These are phyloP conservation scores for Proteles cristata DNA, from an alignment of 2,113 vertebrate species.

Conservation along the genomic window DNA sequence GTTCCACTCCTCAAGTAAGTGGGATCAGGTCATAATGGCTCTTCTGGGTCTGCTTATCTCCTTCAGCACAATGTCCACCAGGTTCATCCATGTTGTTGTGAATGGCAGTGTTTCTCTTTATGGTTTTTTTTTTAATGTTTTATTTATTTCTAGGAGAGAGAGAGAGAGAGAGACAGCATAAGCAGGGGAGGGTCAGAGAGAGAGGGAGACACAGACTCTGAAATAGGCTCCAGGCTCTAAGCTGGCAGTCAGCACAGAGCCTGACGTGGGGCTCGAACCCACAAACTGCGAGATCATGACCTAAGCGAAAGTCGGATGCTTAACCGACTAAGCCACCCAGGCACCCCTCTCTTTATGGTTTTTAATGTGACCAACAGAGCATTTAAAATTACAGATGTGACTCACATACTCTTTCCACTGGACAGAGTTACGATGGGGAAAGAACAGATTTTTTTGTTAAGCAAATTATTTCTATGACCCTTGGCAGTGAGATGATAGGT, in stretches of 20 bases:
- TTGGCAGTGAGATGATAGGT: neutral
- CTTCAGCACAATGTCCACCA: neutral
- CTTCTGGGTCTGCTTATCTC: neutral
- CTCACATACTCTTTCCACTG: neutral
- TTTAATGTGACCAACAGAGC: neutral
- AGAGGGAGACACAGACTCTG: too few relatives aligned
- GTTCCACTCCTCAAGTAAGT: neutral
- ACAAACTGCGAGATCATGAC: too few relatives aligned
- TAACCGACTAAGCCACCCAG: too few relatives aligned
- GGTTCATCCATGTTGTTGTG: neutral
- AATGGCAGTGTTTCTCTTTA: neutral
- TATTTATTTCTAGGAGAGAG: too few relatives aligned
- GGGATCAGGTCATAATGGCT: neutral
- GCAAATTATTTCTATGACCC: neutral
- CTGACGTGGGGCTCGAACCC: too few relatives aligned
- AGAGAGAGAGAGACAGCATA: too few relatives aligned
- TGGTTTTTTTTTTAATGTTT: neutral
- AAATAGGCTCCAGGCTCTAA: too few relatives aligned
- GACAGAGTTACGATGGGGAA: neutral
- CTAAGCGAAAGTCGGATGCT: too few relatives aligned
- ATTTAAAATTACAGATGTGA: neutral
- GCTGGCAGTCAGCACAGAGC: too few relatives aligned
- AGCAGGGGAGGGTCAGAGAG: too few relatives aligned
- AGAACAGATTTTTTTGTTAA: neutral
- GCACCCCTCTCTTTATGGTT: neutral